Percentiles rank a stretch among this genome's conserved stretches.
These are phyloP conservation scores for Coregonus sp. DNA, from an alignment of 2,797 vertebrate species.

Conservation along the genomic window DNA sequence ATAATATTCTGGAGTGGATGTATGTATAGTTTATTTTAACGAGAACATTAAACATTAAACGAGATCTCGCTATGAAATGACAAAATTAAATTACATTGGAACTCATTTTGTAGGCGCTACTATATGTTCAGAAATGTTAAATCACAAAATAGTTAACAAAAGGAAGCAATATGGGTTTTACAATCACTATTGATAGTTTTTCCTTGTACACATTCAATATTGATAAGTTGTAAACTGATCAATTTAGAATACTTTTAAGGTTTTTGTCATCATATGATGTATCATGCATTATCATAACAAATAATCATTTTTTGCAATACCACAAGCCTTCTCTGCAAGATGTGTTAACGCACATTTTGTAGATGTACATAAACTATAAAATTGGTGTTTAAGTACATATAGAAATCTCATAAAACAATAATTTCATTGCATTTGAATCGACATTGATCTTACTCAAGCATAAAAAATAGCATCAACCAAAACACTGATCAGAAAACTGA, in stretches of 20 bases:
- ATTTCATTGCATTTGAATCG: not conserved
- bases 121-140: not conserved
- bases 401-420: not conserved
- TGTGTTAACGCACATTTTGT: not conserved
- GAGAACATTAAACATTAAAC: not conserved
- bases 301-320: not conserved
- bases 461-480: not conserved
- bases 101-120: not conserved
- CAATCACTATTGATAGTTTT: not conserved
- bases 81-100: not conserved
- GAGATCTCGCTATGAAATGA: not conserved
- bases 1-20: not conserved
- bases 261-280: not conserved
- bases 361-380: not conserved
- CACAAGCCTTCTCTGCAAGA: not conserved
- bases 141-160: not conserved
- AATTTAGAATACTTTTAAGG: not conserved
- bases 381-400: not conserved
- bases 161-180: not conserved
- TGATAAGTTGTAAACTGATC: not conserved
- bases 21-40: not conserved
- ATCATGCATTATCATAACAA: not conserved
- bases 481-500: not conserved
- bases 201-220: not conserved
- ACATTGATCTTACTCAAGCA: not conserved